phyloP scores from a whole-genome alignment of 2,113 vertebrate genomes.

The Mobula hypostoma region DNA sequence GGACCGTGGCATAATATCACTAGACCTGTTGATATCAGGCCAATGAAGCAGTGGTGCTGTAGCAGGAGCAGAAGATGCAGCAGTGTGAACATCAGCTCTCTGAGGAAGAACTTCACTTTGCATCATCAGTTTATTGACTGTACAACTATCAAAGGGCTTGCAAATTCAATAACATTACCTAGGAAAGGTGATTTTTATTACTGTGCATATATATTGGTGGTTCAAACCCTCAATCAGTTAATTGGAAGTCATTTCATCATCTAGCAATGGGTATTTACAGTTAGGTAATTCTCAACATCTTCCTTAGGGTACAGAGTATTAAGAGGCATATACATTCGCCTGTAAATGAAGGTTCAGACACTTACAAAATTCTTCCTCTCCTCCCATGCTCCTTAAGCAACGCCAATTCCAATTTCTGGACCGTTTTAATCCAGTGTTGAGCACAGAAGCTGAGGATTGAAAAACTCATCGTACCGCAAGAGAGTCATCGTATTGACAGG shows the following conservation, averaged over 20 bases:
- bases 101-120: not conserved
- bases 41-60: not conserved
- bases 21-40: not conserved
- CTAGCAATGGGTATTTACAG: no score
- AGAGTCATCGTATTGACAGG: not conserved
- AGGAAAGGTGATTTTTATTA: no score
- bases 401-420: not conserved
- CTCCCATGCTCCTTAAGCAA: not conserved
- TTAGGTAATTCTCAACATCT: not conserved
- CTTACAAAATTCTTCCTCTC: not conserved
- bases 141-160: no score
- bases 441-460: not conserved
- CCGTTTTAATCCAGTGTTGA: not conserved
- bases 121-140: not conserved
- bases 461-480: not conserved
- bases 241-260: no score
- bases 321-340: not conserved
- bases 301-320: not conserved
- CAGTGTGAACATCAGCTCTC: not conserved
- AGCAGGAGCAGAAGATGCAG: not conserved
- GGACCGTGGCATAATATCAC: not conserved
- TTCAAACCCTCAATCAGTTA: no score
- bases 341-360: not conserved
- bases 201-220: no score
- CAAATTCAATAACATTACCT: no score